Base-by-base conservation (phyloP, 2,113 vertebrate species). In the Sula dactylatra region DNA sequence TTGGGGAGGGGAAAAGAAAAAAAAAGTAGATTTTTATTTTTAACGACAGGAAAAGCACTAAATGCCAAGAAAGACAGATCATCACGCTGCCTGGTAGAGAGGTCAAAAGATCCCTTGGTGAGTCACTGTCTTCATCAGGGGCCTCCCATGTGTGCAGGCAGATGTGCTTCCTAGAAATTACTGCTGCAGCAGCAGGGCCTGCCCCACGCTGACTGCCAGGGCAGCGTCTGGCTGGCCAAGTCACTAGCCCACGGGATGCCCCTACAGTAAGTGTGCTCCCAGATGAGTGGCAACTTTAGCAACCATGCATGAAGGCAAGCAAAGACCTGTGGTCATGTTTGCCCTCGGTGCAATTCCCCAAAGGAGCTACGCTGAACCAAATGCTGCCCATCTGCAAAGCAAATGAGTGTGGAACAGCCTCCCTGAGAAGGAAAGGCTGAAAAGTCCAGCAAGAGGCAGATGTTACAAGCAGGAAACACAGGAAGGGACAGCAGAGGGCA, bases 201-300 rank as follows among this genome's bases (percentile, higher is more conserved):
- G 83, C 47, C 31, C 66, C 0, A 0, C 0, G 0, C 66, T 55
- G 34, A 3, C 76, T 64, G 83, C 80, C 71, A 66, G 86, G 74
- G 27, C 79, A 82, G 80, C 0, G 1, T 8, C 78, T 2, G 0
- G 26, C 54, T 5, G 7, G 36, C 16, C 4, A 0, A 52, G 45
- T 7, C 78, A 15, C 27, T 12, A 3, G 21, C 62, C 38, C 19
- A 0, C 0, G 4, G 61, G 69, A 55, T 58, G 22, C 44, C 83
- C 49, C 74, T 24, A 3, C 31, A 25, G 73, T 2, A 7, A 42
- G 5, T 2, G 0, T 5, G 64, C 16, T 69, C 56, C 50, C 55
- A n/a, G 58, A 22, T 4, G 24, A 73, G 73, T 0, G 0, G 47
- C 26, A 38, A 40, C 22, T 45, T 38, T 13, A 45, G 58, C 6